Base-by-base conservation (phyloP, 2,113 vertebrate species). In the Oreochromis tanganicae region DNA sequence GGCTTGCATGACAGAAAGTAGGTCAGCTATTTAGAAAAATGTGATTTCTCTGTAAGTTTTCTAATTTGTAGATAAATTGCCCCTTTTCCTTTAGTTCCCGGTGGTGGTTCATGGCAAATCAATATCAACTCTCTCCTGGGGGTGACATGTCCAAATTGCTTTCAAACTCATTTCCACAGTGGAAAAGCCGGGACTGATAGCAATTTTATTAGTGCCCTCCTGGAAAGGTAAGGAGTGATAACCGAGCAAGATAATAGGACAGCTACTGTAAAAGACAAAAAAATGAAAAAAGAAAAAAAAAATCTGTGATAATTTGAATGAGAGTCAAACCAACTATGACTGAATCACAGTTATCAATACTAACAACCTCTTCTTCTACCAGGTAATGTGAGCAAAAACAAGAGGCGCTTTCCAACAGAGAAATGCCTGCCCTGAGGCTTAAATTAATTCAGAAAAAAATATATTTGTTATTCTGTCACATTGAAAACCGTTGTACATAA, bases 1-100 rank as follows among this genome's bases (percentile, higher is more conserved):
- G 90, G 89, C 91, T 92, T 90, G 87, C 91, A 84, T 93, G 85
- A 88, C 85, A 89, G 84, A 94, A 96, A 96, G 91, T 96, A 94
- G 96, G 95, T 96, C 95, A 96, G 94, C 87, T 95, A 91, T 95
- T 96, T 94, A 93, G 93, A 95, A 94, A 95, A 93, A 95, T 94
- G 89, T 92, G 93, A 96, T 94, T 94, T 95, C 88, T 94, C 85
- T 88, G n/a, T 88, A 88, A 88, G 83, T 93, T 94, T 94, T 94
- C 90, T 93, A 91, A 93, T 95, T 95, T 94, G 93, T 95, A 92
- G 95, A 96, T 95, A 95, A 94, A 95, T 95, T 93, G 91, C 87
- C 90, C 93, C 87, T 92, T 95, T 94, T 93, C 91, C 91, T 92
- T 94, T 90, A 92, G 91, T 95, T 94, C 90, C 90, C 55, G 43